Conservation (phyloP, 2,113 vertebrate genomes). For the Leucoraja erinaceus region DNA sequence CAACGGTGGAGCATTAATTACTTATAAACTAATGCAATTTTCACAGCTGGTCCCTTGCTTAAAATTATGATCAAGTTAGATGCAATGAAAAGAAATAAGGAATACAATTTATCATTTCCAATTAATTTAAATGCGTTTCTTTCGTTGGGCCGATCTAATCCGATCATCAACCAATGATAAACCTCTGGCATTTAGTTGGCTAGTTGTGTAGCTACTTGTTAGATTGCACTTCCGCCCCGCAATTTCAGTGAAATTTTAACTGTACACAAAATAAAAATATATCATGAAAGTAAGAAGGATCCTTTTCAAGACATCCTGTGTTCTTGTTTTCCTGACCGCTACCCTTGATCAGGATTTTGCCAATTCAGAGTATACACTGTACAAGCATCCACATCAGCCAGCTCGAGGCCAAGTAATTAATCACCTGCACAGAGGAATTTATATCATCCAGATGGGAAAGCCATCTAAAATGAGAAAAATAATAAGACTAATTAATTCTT, state of each 20-base stretch:
- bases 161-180: background rate
- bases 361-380: background rate
- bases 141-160: background rate
- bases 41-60: background rate
- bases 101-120: background rate
- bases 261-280: background rate
- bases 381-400: constrained; percentile 64
- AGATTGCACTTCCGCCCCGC: background rate
- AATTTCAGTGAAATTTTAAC: background rate
- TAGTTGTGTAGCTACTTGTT: background rate
- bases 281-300: background rate
- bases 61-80: background rate
- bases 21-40: background rate
- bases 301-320: background rate
- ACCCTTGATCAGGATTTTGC: constrained; percentile 24
- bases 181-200: background rate
- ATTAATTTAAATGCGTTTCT: background rate
- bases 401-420: constrained; percentile 87
- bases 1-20: background rate
- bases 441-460: constrained; percentile 93
- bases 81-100: background rate
- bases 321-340: background rate
- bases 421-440: constrained; percentile 88
- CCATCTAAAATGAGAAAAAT: constrained; percentile 89
- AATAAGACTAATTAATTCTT: constrained; percentile 99